Percentiles rank a stretch among this genome's conserved stretches.
These are phyloP conservation scores for Muscicapa striata DNA, from an alignment of 2,797 vertebrate genomes.

Conservation along the genomic window DNA sequence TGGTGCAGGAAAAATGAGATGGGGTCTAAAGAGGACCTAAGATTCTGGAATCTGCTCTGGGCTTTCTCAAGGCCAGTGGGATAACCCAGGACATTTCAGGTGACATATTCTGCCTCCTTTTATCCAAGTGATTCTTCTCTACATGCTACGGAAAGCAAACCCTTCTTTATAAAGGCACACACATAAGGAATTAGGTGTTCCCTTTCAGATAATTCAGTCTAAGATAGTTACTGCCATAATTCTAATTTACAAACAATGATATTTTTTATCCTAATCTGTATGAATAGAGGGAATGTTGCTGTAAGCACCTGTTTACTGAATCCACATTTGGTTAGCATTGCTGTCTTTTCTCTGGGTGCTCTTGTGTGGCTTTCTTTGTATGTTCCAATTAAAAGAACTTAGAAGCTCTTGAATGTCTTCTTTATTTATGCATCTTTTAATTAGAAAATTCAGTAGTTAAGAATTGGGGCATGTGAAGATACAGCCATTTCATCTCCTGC, in stretches of 20 bases:
- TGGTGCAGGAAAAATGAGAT: neutral
- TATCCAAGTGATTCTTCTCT: neutral
- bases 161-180: neutral
- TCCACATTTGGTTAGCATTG: neutral
- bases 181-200: neutral
- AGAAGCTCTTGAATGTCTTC: constrained; percentile 18
- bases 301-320: neutral
- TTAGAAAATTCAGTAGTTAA: constrained; percentile 46
- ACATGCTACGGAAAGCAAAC: neutral
- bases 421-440: constrained; percentile 58
- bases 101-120: neutral
- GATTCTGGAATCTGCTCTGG: neutral
- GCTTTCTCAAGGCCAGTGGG: neutral
- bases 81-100: neutral
- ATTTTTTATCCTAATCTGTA: neutral
- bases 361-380: constrained; percentile 4
- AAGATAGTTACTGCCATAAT: neutral
- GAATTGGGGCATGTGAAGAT: constrained; percentile 31
- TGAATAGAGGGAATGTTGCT: neutral
- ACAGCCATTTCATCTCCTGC: constrained; percentile 34
- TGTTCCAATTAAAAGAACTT: constrained; percentile 28
- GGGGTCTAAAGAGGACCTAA: neutral
- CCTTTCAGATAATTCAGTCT: neutral
- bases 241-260: neutral
- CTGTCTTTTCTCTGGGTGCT: neutral